Percentiles rank a stretch among this genome's conserved stretches.
phyloP scores from a whole-genome alignment of 2,113 vertebrate genomes.

The rat (Rattus norvegicus) region GRCr8 NC_086037.1:69294001-69294500 shows the following conservation, averaged over 20 bases:
- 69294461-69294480: neutral
- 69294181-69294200: neutral
- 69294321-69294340: neutral
- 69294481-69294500: neutral
- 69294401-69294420: neutral
- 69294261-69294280: neutral
- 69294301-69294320: neutral
- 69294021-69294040: neutral
- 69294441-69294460: neutral
- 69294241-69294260: neutral
- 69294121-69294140: constrained; percentile 20
- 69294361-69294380: neutral
- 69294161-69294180: neutral
- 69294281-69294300: constrained; percentile 36
- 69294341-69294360: neutral
- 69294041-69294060: neutral
- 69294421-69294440: neutral
- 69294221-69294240: neutral
- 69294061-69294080: neutral
- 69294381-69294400: neutral
- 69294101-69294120: neutral
- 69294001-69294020: too few relatives aligned
- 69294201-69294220: neutral
- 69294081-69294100: neutral
- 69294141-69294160: neutral